These are phyloP conservation scores for Hippoglossus stenolepis DNA, from an alignment of 2,113 vertebrate genomes.

Conservation along the genomic window DNA sequence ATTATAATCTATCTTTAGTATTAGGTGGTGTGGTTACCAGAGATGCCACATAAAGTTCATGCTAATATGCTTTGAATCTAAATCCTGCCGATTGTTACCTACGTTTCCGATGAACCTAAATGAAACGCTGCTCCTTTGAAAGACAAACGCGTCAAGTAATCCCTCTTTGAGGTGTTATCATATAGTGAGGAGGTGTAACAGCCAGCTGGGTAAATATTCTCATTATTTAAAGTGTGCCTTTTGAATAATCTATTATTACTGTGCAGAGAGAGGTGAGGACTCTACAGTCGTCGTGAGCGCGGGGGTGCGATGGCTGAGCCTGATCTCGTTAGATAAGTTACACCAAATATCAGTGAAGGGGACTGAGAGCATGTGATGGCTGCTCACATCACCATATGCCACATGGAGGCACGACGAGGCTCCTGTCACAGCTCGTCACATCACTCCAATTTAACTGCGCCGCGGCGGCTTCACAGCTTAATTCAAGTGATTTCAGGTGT, in stretches of 20 bases:
- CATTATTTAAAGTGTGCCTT: background rate
- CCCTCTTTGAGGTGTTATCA: background rate
- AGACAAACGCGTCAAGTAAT: background rate
- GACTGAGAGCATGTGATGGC: conserved; percentile 23
- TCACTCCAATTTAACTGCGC: conserved; percentile 37
- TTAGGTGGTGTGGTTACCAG: background rate
- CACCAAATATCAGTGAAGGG: conserved; percentile 36
- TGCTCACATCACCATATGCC: conserved; percentile 18
- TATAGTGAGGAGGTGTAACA: background rate
- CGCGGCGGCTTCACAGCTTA: conserved; percentile 35
- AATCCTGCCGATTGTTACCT: background rate
- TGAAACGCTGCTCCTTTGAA: background rate
- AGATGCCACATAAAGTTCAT: background rate
- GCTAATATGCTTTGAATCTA: background rate
- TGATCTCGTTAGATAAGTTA: conserved; percentile 39
- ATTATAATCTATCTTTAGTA: background rate
- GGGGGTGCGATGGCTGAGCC: conserved; percentile 12
- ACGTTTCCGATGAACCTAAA: background rate
- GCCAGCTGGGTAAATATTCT: background rate
- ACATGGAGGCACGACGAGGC: conserved; percentile 26
- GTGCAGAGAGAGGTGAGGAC: too few relatives aligned
- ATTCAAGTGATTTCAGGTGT: conserved; percentile 65
- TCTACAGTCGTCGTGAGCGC: background rate
- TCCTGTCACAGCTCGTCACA: conserved; percentile 49
- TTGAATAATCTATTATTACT: conserved; percentile 5